phyloP scores from a whole-genome alignment of 2,888 invertebrate genomes.

The Nemoura dubitans region DNA sequence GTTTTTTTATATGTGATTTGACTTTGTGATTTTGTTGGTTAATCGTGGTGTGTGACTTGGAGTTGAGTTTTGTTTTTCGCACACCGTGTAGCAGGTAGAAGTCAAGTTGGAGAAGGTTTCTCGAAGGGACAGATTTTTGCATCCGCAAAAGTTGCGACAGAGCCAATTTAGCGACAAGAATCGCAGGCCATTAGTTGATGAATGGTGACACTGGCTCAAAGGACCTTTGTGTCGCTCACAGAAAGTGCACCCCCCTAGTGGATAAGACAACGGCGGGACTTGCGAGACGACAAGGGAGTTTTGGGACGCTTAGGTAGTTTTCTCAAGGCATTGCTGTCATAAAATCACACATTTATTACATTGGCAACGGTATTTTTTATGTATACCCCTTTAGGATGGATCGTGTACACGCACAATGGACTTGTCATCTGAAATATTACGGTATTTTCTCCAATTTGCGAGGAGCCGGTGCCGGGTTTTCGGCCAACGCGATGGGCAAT shows the following conservation, averaged over 20 bases:
- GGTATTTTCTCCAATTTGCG: background rate
- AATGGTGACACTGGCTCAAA: background rate
- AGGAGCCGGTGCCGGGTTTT: background rate
- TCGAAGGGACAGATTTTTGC: background rate
- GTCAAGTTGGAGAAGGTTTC: background rate
- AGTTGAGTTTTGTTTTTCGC: background rate
- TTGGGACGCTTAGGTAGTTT: too few species aligned
- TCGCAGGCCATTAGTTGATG: background rate
- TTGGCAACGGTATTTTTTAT: conserved; percentile 5
- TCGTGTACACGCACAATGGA: background rate
- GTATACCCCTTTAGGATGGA: background rate
- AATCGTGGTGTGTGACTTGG: background rate
- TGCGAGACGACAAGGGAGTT: background rate
- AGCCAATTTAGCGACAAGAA: background rate
- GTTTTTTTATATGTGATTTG: background rate
- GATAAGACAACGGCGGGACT: background rate
- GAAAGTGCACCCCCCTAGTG: background rate
- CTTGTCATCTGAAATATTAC: background rate
- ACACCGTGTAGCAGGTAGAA: background rate
- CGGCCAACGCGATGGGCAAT: background rate
- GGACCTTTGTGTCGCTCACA: background rate
- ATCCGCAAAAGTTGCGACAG: background rate
- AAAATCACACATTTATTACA: conserved; percentile 16
- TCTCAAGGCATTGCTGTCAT: background rate
- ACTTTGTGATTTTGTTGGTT: background rate